Evolutionary conservation across 2,113 vertebrate genomes (phyloP).

Genomic region (Hystrix cristata): DNA sequence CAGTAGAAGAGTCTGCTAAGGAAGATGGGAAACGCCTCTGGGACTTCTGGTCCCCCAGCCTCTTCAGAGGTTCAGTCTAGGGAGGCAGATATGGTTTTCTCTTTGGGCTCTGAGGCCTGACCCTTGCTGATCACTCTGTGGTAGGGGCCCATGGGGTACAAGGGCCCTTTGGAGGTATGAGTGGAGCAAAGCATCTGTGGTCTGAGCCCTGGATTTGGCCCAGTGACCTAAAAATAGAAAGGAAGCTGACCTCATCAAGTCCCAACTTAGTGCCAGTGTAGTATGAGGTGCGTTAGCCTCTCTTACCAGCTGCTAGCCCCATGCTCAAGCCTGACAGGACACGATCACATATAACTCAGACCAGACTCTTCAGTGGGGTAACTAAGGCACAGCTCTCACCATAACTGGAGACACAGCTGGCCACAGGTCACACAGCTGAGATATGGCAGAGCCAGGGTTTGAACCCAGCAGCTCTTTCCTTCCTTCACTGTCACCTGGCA

Average conservation of each 20-base stretch:
- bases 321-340: neutral
- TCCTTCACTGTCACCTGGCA: neutral
- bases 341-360: accelerated
- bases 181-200: neutral
- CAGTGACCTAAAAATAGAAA: neutral
- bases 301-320: neutral
- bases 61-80: neutral
- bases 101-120: neutral
- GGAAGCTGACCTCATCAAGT: neutral
- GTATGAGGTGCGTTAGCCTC: neutral
- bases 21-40: neutral
- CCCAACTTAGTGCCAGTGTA: too few relatives aligned
- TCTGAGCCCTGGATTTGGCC: neutral
- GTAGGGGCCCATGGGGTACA: neutral
- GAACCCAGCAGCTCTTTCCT: neutral
- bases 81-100: neutral
- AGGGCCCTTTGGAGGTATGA: neutral
- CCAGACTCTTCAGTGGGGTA: neutral
- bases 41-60: neutral
- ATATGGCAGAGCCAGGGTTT: neutral
- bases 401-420: neutral
- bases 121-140: neutral
- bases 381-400: neutral
- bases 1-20: neutral
- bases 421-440: neutral